Evolutionary conservation across 2,797 vertebrate species (phyloP).

Genomic region (Cynodonichthys magdalenae): DNA sequence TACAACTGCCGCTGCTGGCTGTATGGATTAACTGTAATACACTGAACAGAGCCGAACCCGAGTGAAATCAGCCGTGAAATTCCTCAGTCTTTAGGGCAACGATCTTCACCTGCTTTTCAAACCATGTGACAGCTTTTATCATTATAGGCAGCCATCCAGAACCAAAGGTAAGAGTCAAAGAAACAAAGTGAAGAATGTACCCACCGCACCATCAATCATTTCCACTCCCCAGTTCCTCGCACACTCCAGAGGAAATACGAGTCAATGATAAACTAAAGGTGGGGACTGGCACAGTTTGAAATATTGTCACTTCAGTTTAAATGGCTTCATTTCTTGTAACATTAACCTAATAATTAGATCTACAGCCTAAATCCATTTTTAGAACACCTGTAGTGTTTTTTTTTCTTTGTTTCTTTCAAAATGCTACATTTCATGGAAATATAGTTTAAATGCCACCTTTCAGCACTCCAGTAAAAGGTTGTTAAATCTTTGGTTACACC

Average conservation of each 20-base stretch:
- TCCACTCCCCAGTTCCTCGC: background rate
- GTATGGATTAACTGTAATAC: background rate
- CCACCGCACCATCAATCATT: background rate
- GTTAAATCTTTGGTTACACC: no score
- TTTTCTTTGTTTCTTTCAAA: background rate
- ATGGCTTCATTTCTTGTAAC: background rate
- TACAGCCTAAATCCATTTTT: constrained; percentile 5
- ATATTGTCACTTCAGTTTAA: constrained; percentile 3
- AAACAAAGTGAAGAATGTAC: constrained; percentile 1
- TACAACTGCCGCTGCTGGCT: background rate
- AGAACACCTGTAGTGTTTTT: background rate
- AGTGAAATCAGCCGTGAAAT: constrained; percentile 15
- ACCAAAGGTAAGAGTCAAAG: background rate
- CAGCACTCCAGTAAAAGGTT: no score
- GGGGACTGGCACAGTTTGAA: background rate
- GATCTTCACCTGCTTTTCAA: constrained; percentile 10
- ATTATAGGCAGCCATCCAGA: background rate
- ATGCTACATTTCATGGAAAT: no score
- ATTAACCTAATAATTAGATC: background rate
- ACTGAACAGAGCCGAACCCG: background rate
- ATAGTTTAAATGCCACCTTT: no score
- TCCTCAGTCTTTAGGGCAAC: constrained; percentile 8
- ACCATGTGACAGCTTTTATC: constrained; percentile 10
- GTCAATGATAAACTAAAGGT: background rate
- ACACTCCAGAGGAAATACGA: background rate